A percentile compares a stretch with the other conserved stretches of the same genome.
These are phyloP conservation scores for Calliphora vomitoria DNA, from an alignment of 2,888 invertebrate genomes.

Conservation along the genomic window DNA sequence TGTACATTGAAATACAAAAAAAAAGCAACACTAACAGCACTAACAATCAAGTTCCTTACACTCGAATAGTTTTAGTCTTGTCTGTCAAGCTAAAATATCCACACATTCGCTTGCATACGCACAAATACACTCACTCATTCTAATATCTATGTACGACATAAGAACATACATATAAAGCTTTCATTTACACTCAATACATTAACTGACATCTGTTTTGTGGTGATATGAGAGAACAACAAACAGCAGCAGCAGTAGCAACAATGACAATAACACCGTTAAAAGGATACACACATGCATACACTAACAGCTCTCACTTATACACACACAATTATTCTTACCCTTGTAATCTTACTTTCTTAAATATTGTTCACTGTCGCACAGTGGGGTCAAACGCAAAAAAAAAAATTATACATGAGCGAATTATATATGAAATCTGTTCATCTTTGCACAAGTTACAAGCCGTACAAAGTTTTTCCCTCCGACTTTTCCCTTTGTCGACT, in stretches of 20 bases:
- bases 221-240: conserved; percentile 48
- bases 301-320: not conserved
- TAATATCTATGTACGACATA: not conserved
- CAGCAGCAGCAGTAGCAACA: conserved; percentile 16
- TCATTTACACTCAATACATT: conserved; percentile 64
- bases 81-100: not conserved
- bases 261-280: not conserved
- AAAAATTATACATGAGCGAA: too few species aligned
- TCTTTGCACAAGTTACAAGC: too few species aligned
- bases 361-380: conserved; percentile 2
- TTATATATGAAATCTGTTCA: too few species aligned
- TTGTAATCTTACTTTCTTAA: conserved; percentile 32
- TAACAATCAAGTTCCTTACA: conserved; percentile 17
- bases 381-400: too few species aligned
- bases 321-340: conserved; percentile 38
- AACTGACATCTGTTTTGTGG: conserved; percentile 67
- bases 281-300: not conserved
- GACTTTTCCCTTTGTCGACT: too few species aligned
- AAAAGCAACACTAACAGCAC: conserved; percentile 9
- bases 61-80: not conserved
- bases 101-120: not conserved
- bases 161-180: conserved; percentile 18
- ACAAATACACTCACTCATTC: not conserved
- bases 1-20: not conserved
- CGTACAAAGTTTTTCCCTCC: too few species aligned